Conservation (phyloP, 2,888 invertebrate species). For the Dicyrtoma fusca region DNA sequence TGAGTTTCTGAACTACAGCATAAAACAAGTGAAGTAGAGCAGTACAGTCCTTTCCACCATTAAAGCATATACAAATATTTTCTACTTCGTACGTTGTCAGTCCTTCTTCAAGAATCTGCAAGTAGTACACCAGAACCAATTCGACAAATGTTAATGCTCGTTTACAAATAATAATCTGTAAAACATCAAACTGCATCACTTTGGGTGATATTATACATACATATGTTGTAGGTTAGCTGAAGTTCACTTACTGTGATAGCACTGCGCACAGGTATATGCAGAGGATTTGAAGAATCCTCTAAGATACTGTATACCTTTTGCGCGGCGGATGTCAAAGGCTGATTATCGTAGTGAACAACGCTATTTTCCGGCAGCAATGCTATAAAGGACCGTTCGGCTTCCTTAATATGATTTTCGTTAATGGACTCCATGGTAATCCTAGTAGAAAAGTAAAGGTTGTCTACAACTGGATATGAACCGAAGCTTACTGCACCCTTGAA, state of each 20-base stretch:
- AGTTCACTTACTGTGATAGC: conserved; percentile 57
- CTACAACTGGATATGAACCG: conserved; percentile 66
- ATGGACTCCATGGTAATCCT: conserved; percentile 64
- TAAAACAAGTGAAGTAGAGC: conserved; percentile 76
- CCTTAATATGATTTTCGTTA: conserved; percentile 58
- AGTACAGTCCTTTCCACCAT: conserved; percentile 99
- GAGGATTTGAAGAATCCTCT: conserved; percentile 44
- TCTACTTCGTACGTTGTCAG: conserved; percentile 68
- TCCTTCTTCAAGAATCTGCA: conserved; percentile 68
- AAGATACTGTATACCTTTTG: conserved; percentile 53
- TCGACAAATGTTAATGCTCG: too few relatives aligned
- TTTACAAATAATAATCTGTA: too few relatives aligned
- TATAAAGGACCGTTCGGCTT: conserved; percentile 60
- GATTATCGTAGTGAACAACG: conserved; percentile 61
- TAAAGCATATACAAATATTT: conserved; percentile 88
- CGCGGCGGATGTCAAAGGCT: conserved; percentile 58
- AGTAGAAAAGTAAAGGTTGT: conserved; percentile 63
- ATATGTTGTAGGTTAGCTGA: too few relatives aligned
- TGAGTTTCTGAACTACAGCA: conserved; percentile 61
- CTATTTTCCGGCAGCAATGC: conserved; percentile 60
- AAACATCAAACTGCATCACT: too few relatives aligned
- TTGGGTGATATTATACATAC: too few relatives aligned
- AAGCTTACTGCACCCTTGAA: conserved; percentile 63
- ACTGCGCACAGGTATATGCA: conserved; percentile 50
- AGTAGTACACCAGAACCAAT: too few relatives aligned